Percentiles rank a stretch among this genome's conserved stretches.
These are phyloP conservation scores for Otis tarda DNA, from an alignment of 2,113 vertebrate genomes.

Conservation along the genomic window DNA sequence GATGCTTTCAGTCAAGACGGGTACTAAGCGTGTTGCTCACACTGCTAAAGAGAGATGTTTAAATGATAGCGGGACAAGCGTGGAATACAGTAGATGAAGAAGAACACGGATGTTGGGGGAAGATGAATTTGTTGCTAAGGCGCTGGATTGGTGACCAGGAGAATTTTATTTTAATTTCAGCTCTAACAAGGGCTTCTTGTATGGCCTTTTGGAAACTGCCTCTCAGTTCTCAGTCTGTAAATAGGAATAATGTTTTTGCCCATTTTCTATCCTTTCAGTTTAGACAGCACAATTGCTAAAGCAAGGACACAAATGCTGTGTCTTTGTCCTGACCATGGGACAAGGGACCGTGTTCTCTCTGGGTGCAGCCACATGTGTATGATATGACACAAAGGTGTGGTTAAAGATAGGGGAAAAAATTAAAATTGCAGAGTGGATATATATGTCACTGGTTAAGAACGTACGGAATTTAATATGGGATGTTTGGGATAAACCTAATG, in stretches of 20 bases:
- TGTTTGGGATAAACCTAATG: neutral
- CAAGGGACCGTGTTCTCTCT: neutral
- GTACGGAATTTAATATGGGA: neutral
- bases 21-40: neutral
- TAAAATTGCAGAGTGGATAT: neutral
- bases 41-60: neutral
- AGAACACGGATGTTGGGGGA: neutral
- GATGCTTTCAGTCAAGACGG: neutral
- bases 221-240: neutral
- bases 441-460: neutral
- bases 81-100: neutral
- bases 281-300: neutral
- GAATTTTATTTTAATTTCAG: slow-evolving; percentile 12
- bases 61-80: neutral
- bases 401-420: neutral
- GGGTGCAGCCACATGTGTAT: neutral
- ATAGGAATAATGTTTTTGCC: neutral
- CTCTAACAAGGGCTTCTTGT: neutral
- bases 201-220: neutral
- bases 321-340: neutral
- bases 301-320: neutral
- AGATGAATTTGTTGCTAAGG: neutral
- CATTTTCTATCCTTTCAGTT: neutral
- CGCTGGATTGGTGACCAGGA: neutral
- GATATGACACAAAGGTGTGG: neutral